These are phyloP conservation scores for Enchytraeus crypticus DNA, from an alignment of 2,888 invertebrate genomes.

Conservation along the genomic window DNA sequence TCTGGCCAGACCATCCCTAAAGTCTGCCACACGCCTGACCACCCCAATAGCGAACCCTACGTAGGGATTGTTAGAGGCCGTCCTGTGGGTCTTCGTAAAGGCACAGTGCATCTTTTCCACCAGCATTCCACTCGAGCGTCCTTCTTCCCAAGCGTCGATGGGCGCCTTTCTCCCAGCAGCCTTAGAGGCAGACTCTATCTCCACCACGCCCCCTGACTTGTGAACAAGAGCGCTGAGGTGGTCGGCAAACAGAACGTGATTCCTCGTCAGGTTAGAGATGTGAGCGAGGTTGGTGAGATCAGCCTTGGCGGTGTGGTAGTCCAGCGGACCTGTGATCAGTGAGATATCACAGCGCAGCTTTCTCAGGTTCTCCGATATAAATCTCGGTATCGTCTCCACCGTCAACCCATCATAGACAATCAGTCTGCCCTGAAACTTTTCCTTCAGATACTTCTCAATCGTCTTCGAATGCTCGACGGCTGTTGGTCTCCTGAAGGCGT, in stretches of 20 bases:
- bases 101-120: background rate
- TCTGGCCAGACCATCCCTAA: too few species aligned
- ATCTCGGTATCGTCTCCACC: background rate
- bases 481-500: background rate
- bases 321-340: background rate
- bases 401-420: background rate
- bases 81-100: too few species aligned
- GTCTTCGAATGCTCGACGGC: background rate
- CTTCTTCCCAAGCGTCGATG: background rate
- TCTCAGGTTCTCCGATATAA: background rate
- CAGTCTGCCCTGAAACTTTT: background rate
- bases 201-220: background rate
- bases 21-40: too few species aligned
- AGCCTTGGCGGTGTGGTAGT: background rate
- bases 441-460: background rate
- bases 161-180: too few species aligned
- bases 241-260: background rate
- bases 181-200: too few species aligned
- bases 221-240: background rate
- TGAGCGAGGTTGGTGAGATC: background rate
- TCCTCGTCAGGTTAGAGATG: background rate
- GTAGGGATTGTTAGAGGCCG: too few species aligned
- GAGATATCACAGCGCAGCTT: background rate
- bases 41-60: too few species aligned
- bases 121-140: background rate